phyloP scores from a whole-genome alignment of 2,888 invertebrate genomes.

The Maniola hyperantus region DNA sequence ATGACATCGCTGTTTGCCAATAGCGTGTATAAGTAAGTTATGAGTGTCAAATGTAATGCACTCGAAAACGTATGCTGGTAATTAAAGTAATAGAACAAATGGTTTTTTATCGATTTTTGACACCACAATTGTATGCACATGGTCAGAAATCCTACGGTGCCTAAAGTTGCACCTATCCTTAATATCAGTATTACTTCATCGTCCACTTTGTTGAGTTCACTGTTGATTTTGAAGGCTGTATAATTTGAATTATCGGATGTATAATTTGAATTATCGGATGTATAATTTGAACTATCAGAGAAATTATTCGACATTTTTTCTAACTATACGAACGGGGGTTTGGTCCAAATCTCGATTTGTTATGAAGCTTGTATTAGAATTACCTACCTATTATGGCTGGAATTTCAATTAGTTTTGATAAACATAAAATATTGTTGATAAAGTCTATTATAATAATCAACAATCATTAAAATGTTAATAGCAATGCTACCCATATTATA shows the following conservation, averaged over 20 bases:
- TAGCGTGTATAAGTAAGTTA: background rate
- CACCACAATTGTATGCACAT: slow-evolving; percentile 2
- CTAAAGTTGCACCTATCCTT: background rate
- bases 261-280: background rate
- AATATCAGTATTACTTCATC: background rate
- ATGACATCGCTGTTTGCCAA: background rate
- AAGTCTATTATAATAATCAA: background rate
- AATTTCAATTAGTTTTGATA: background rate
- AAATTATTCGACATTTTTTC: too few species aligned
- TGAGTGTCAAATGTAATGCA: slow-evolving; percentile 11
- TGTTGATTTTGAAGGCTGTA: background rate
- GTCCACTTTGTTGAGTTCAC: background rate
- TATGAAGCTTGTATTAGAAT: background rate
- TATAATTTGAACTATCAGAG: background rate
- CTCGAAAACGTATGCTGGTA: slow-evolving; percentile 22
- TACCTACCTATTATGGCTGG: background rate
- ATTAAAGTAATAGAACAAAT: slow-evolving; percentile 14
- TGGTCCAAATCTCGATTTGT: background rate
- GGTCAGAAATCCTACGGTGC: background rate
- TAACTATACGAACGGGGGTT: background rate
- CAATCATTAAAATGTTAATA: background rate
- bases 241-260: background rate
- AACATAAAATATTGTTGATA: background rate
- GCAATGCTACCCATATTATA: background rate
- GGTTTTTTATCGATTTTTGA: slow-evolving; percentile 4